These are phyloP conservation scores for Neolamprologus cancellatus DNA, from an alignment of 2,113 vertebrate species.

Conservation along the genomic window DNA sequence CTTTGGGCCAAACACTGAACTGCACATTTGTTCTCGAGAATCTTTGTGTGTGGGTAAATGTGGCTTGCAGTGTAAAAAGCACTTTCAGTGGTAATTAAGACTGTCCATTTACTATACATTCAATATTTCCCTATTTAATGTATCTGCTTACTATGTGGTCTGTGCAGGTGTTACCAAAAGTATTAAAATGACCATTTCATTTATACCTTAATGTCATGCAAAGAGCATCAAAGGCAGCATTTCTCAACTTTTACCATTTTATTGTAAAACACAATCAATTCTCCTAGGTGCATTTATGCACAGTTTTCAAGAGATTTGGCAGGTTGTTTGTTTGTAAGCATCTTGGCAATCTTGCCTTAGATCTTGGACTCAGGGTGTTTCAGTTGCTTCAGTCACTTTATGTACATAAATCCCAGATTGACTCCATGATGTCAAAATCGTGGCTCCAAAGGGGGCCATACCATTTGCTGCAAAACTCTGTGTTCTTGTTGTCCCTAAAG, in stretches of 20 bases:
- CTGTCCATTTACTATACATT: background rate
- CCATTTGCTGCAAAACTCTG: background rate
- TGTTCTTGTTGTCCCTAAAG: background rate
- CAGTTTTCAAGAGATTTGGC: background rate
- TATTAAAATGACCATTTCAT: background rate
- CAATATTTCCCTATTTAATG: conserved; percentile 15
- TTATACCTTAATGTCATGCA: background rate
- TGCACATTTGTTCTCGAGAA: background rate
- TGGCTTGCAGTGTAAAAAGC: background rate
- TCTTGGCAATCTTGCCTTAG: background rate
- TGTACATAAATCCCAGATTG: background rate
- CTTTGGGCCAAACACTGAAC: background rate
- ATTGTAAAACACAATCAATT: background rate
- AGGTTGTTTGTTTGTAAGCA: background rate
- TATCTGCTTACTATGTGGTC: background rate
- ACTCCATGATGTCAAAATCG: background rate
- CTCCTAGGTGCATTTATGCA: background rate
- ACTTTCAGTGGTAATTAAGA: background rate
- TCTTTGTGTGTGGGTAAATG: background rate
- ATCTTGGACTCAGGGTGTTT: background rate
- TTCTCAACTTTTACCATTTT: background rate
- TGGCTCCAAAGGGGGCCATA: background rate
- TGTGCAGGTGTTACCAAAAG: background rate
- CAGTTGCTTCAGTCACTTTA: background rate
- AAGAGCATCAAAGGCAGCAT: background rate